A percentile compares a stretch with the other conserved stretches of the same genome.
Evolutionary conservation across 1,140 invertebrate species (phyloP).

Genomic region (Temnothorax longispinosus): DNA sequence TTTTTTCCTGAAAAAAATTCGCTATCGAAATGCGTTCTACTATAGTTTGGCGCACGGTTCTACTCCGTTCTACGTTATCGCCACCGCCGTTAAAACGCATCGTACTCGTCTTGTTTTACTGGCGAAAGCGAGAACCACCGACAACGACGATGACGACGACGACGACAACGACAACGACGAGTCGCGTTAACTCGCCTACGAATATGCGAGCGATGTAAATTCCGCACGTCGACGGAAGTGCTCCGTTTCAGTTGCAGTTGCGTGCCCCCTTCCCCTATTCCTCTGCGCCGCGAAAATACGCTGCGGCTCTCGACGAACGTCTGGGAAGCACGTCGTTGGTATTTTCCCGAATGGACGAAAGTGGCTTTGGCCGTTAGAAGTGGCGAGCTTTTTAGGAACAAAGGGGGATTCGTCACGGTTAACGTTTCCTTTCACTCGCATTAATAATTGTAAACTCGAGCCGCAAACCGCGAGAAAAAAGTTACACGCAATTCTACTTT

Average conservation of each 20-base stretch:
- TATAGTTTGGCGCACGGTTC: no score
- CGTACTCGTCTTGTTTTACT: not conserved
- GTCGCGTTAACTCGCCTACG: slow-evolving; percentile 48
- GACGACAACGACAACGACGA: slow-evolving; percentile 19
- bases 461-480: not conserved
- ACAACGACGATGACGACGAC: slow-evolving; percentile 5
- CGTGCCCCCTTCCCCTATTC: slow-evolving; percentile 21
- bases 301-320: slow-evolving; percentile 68
- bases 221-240: slow-evolving; percentile 63
- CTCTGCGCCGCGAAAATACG: slow-evolving; percentile 50
- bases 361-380: slow-evolving; percentile 60
- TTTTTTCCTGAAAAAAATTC: not conserved
- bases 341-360: slow-evolving; percentile 61
- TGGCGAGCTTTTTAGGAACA: slow-evolving; percentile 41
- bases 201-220: slow-evolving; percentile 67
- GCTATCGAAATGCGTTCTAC: not conserved
- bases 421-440: slow-evolving; percentile 12
- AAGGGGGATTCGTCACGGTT: slow-evolving; percentile 36
- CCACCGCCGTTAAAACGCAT: not conserved
- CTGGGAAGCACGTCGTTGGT: slow-evolving; percentile 38
- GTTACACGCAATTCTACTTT: slow-evolving; percentile 39
- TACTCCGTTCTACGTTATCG: not conserved
- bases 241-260: slow-evolving; percentile 61
- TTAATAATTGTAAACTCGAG: slow-evolving; percentile 45
- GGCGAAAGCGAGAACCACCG: not conserved